Base-by-base conservation (phyloP, 2,888 invertebrate species). In the Ferdinandea cuprea region DNA sequence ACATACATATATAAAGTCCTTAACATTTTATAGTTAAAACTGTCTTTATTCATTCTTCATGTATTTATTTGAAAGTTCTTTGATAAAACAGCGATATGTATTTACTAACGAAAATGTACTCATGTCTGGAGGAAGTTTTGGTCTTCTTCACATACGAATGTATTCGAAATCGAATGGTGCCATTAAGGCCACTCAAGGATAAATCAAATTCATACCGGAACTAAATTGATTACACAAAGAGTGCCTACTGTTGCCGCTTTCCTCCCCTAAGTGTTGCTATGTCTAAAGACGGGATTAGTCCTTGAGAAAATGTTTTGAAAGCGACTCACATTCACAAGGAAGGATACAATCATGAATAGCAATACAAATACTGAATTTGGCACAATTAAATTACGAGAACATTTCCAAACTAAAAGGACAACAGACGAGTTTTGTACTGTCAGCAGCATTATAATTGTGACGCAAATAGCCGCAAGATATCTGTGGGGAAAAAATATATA, bases 101-200 rank as follows among this genome's bases (percentile, higher is more conserved):
- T 5, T 5, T 2, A 25, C 25, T 5, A 25, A 25, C 3, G 25
- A 25, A 25, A 25, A 5, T 25, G 25, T 25, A 2, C 25, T 5
- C 25, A 25, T 25, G 5, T 25, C 2, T 25, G 25, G 2, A 3
- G 25, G 25, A 2, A 25, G 25, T 25, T n/a, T n/a, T n/a, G n/a
- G 25, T 25, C 2, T 2, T 25, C 25, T 3, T 2, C 25, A 25
- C 5, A 25, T 25, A 25, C 25, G 25, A 25, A 5, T 25, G 25
- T 25, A 25, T 25, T 25, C 5, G 3, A 25, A 46, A 32, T 48
- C 32, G 59, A 68, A 28, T 25, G 59, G 52, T 44, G 32, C 74
- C 66, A 76, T 76, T 76, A 76, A 35, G 74, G 35, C 74, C 68
- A 76, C 74, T 76, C 74, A 68, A 76, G 74, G 59, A 68, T 76